Percentiles rank a stretch among this genome's conserved stretches.
Conservation (phyloP, 1,140 invertebrate genomes). For the Sycobia sp. region DNA sequence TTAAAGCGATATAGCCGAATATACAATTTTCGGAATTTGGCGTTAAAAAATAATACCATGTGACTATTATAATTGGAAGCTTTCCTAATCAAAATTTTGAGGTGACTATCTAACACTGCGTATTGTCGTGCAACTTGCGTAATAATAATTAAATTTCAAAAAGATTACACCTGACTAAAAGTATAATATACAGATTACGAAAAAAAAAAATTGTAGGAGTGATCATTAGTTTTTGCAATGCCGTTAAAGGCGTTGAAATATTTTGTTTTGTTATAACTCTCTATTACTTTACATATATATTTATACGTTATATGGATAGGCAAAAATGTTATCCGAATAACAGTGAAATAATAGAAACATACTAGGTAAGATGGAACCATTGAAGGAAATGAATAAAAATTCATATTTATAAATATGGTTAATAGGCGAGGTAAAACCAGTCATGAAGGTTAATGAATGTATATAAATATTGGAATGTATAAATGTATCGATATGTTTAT, state of each 20-base stretch:
- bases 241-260: background rate
- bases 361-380: conserved; percentile 47
- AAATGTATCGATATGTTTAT: conserved; percentile 28
- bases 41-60: too few relatives aligned
- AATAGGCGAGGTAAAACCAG: background rate
- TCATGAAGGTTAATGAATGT: conserved; percentile 10
- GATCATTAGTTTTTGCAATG: conserved; percentile 1
- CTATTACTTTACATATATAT: background rate
- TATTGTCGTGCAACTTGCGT: too few relatives aligned
- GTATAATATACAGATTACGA: background rate
- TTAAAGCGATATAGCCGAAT: too few relatives aligned
- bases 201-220: too few relatives aligned
- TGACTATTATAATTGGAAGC: too few relatives aligned
- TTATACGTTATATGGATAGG: conserved; percentile 48
- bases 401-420: background rate
- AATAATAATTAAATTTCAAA: too few relatives aligned
- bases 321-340: conserved; percentile 46
- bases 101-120: too few relatives aligned
- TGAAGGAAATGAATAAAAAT: conserved; percentile 3
- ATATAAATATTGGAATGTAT: conserved; percentile 25
- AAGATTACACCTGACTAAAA: too few relatives aligned
- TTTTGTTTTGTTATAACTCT: background rate
- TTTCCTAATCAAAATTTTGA: too few relatives aligned
- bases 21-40: too few relatives aligned
- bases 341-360: conserved; percentile 58